phyloP scores from a whole-genome alignment of 1,140 invertebrate species.

The Tetragonula clypearis region DNA sequence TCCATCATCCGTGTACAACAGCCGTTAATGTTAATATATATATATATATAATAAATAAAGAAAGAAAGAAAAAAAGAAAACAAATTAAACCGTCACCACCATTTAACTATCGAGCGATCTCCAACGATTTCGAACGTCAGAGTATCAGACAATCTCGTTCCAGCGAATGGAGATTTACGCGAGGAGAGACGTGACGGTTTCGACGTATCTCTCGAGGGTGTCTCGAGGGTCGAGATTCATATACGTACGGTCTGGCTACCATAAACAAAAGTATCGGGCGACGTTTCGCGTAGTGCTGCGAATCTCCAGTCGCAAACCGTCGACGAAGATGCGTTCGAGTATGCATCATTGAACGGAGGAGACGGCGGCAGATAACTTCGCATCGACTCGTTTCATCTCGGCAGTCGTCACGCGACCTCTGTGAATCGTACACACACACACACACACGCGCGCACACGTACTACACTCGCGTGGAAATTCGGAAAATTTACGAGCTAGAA shows the following conservation, averaged over 20 bases:
- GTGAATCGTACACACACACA: too few relatives aligned
- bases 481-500: background rate
- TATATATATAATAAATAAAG: too few relatives aligned
- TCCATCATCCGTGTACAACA: background rate
- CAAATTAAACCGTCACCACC: background rate
- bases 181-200: slow-evolving; percentile 2
- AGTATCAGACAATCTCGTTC: background rate
- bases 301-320: slow-evolving; percentile 1
- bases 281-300: slow-evolving; percentile 3
- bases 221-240: slow-evolving; percentile 19
- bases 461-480: too few relatives aligned
- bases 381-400: background rate
- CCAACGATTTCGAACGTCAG: background rate
- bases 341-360: background rate
- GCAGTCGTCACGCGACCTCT: too few relatives aligned
- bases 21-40: too few relatives aligned
- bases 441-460: too few relatives aligned
- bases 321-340: slow-evolving; percentile 2
- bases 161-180: slow-evolving; percentile 5
- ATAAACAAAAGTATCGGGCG: slow-evolving; percentile 38
- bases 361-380: too few relatives aligned
- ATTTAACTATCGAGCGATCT: background rate
- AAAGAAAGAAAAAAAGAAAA: background rate
- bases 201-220: background rate
- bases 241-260: background rate